These are phyloP conservation scores for Thereva unica DNA, from an alignment of 2,888 invertebrate genomes.

Conservation along the genomic window DNA sequence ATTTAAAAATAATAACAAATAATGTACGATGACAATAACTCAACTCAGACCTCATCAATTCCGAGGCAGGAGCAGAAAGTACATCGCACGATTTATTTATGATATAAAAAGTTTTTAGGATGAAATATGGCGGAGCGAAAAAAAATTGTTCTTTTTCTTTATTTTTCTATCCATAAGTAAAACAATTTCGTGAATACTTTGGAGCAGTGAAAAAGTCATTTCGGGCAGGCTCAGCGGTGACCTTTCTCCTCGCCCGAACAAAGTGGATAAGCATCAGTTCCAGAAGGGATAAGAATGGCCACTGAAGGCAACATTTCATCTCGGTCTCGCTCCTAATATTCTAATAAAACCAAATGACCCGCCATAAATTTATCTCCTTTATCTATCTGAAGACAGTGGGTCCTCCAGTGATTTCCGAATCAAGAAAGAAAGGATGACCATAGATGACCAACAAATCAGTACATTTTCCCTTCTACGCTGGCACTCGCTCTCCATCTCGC, in stretches of 20 bases:
- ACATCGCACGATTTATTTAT: too few relatives aligned
- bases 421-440: conserved; percentile 30
- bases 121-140: too few relatives aligned
- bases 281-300: conserved; percentile 25
- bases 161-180: too few relatives aligned
- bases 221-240: conserved; percentile 18
- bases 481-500: background rate
- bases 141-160: too few relatives aligned
- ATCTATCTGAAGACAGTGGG: conserved; percentile 23
- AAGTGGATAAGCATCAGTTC: conserved; percentile 23
- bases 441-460: conserved; percentile 36
- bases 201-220: conserved; percentile 22
- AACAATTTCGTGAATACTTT: background rate
- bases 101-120: too few relatives aligned
- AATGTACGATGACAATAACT: too few relatives aligned
- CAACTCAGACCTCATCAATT: too few relatives aligned
- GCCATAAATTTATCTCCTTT: conserved; percentile 38
- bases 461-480: background rate
- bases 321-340: conserved; percentile 30
- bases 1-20: too few relatives aligned
- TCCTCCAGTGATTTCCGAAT: conserved; percentile 23
- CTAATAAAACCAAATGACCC: conserved; percentile 38
- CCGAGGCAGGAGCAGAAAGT: too few relatives aligned
- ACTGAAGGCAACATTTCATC: conserved; percentile 33
- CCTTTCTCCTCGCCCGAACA: background rate